These are phyloP conservation scores for Garra rufa DNA, from an alignment of 2,113 vertebrate species.

Conservation along the genomic window DNA sequence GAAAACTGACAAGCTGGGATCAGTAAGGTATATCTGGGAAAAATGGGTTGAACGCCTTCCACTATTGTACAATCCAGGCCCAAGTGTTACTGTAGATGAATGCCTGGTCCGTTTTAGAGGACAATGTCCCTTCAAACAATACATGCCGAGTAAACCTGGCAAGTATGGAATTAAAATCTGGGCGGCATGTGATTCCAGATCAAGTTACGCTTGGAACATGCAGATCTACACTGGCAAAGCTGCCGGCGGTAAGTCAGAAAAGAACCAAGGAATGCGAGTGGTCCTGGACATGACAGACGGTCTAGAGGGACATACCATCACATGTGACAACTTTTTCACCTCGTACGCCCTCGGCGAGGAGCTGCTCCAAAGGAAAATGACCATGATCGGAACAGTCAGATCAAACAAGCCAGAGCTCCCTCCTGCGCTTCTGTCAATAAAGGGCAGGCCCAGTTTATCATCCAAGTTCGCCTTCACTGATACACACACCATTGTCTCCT, in stretches of 20 bases:
- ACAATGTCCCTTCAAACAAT: constrained; percentile 34
- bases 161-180: constrained; percentile 38
- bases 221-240: constrained; percentile 23
- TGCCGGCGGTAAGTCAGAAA: background rate
- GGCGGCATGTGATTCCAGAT: background rate
- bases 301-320: constrained; percentile 32
- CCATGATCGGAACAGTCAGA: background rate
- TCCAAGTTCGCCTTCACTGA: constrained; percentile 44
- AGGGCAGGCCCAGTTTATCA: background rate
- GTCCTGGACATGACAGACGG: constrained; percentile 19
- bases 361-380: constrained; percentile 26
- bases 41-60: constrained; percentile 28
- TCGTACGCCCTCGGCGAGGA: constrained; percentile 25
- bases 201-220: constrained; percentile 15
- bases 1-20: constrained; percentile 1
- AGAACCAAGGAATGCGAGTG: constrained; percentile 25
- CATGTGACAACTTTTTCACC: constrained; percentile 22
- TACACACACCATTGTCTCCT: constrained; percentile 35
- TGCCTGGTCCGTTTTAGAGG: constrained; percentile 35
- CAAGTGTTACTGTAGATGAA: constrained; percentile 9
- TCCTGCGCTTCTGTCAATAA: background rate
- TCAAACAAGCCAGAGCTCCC: constrained; percentile 30
- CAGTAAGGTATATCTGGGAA: constrained; percentile 17
- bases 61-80: constrained; percentile 29
- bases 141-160: background rate